These are phyloP conservation scores for Nomada ferruginata DNA, from an alignment of 2,888 invertebrate genomes.

Conservation along the genomic window DNA sequence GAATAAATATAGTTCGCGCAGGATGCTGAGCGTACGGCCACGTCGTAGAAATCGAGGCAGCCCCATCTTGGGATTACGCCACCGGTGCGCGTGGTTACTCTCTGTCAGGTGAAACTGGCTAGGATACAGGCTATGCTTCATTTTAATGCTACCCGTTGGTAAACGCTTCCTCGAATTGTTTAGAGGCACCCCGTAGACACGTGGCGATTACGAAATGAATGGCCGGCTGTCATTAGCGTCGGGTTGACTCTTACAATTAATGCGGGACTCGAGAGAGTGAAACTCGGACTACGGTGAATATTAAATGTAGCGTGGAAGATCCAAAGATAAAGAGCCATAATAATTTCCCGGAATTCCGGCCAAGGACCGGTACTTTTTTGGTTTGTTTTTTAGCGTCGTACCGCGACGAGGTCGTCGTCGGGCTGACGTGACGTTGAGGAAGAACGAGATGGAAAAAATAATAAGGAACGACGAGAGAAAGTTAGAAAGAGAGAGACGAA, in stretches of 20 bases:
- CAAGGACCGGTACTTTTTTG: constrained; percentile 32
- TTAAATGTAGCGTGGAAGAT: constrained; percentile 41
- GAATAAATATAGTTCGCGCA: constrained; percentile 13
- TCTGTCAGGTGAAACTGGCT: neutral
- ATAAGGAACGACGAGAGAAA: neutral
- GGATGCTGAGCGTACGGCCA: neutral
- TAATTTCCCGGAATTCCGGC: constrained; percentile 51
- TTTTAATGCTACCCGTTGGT: neutral
- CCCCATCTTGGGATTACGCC: neutral
- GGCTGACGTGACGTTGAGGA: constrained; percentile 22
- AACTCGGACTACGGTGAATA: constrained; percentile 21
- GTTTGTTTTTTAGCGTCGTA: constrained; percentile 23
- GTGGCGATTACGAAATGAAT: neutral
- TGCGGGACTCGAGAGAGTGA: neutral
- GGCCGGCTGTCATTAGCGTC: constrained; percentile 14
- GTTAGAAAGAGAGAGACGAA: neutral
- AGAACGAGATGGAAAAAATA: neutral
- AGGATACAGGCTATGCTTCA: no score
- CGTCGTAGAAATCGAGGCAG: constrained; percentile 7
- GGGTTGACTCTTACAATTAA: constrained; percentile 26
- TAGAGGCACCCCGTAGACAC: neutral
- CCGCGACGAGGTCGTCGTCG: constrained; percentile 43
- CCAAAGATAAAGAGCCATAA: constrained; percentile 37
- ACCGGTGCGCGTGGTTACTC: neutral
- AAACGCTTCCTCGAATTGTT: neutral